Evolutionary conservation across 2,888 invertebrate species (phyloP), one percentile per base, ranked within the genome.

Genomic region (Ceramica pisi): DNA sequence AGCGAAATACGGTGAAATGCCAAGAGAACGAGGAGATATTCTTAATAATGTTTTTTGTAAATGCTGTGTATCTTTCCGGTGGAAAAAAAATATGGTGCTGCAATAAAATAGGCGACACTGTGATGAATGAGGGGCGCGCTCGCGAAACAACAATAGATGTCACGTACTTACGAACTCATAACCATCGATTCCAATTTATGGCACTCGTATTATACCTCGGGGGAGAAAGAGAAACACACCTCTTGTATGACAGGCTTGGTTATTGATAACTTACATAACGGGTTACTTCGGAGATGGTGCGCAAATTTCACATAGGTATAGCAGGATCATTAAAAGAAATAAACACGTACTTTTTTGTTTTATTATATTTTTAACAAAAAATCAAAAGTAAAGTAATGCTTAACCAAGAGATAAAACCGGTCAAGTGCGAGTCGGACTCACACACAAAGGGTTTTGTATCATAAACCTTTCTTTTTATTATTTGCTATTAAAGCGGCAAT

Each of bases 141-240:
- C 83, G 72, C 80, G 82, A 82, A 87, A 88, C 88, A 87, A 93
- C 91, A 94, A 93, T 92, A 91, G 88, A 90, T 89, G 92, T 91
- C 93, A 93, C 92, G 92, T 91, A 91, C 89, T 93, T 88, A 89
- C 89, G 89, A 92, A 91, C 92, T 93, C 92, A 92, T 94, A 94
- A 92, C 92, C 92, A 92, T 92, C 90, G 90, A 89, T 91, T 90
- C 81, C 89, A 92, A 93, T 94, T 92, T 92, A 94, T 92, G 88
- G 88, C 82, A 83, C 86, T 88, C 88, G 87, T 91, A 91, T 90
- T 92, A 89, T 85, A 73, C 61, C 66, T 53, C 38, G 19, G 63
- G 66, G 68, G 67, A 60, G 60, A 60, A 67, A 70, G 78, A 82
- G 35, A 67, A 31, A 77, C 51, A 78, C 64, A 64, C 57, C 26